A percentile compares a stretch with the other conserved stretches of the same genome.
phyloP scores from a whole-genome alignment of 2,888 invertebrate genomes.

The Crematogaster levior region DNA sequence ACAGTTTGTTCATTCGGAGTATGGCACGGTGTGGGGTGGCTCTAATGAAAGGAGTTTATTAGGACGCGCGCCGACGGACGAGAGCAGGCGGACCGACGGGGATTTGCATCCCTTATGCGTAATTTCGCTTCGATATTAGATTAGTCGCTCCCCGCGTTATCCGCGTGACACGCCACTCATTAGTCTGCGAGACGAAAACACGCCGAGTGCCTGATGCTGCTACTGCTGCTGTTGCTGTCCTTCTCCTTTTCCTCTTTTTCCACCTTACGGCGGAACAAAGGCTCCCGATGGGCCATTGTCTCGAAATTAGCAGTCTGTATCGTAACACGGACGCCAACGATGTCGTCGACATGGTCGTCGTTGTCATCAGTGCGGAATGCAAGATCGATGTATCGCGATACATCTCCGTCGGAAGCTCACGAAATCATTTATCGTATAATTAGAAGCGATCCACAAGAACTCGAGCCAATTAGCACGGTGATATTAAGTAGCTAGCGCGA shows the following conservation, averaged over 20 bases:
- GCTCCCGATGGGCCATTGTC: conserved; percentile 70
- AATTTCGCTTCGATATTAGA: conserved; percentile 80
- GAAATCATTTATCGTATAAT: conserved; percentile 34
- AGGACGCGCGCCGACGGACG: conserved; percentile 71
- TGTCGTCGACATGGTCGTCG: conserved; percentile 15
- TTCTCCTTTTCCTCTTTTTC: conserved; percentile 25
- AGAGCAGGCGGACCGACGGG: conserved; percentile 58
- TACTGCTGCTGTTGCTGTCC: not conserved
- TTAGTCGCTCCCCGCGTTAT: conserved; percentile 75
- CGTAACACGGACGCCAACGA: conserved; percentile 30
- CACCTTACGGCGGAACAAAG: conserved; percentile 68
- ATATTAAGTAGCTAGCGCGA: conserved; percentile 26
- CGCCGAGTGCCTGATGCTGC: conserved; percentile 41
- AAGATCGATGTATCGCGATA: not conserved
- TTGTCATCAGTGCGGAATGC: not conserved
- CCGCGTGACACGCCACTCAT: conserved; percentile 71
- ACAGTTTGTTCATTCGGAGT: conserved; percentile 80
- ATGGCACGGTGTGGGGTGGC: conserved; percentile 67
- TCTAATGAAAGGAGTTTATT: conserved; percentile 83
- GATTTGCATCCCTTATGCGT: conserved; percentile 81
- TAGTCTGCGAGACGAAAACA: conserved; percentile 67
- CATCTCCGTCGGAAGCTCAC: not conserved
- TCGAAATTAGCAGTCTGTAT: conserved; percentile 70
- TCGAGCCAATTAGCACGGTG: conserved; percentile 35
- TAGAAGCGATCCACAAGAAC: conserved; percentile 17